These are phyloP conservation scores for Neopelma chrysocephalum DNA, from an alignment of 2,797 vertebrate species.

Conservation along the genomic window DNA sequence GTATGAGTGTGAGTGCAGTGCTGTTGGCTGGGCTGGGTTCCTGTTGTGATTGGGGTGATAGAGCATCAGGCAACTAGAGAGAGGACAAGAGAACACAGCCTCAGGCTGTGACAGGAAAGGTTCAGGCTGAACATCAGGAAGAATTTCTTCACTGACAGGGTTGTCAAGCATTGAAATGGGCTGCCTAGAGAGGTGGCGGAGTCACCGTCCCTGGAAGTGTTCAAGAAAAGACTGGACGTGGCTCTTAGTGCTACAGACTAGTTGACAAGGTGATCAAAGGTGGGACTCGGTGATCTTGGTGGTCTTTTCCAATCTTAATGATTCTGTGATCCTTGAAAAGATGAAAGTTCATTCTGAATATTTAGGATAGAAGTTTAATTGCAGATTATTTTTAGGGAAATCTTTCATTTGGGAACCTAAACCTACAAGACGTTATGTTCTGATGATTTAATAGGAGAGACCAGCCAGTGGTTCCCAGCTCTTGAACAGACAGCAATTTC, in stretches of 20 bases:
- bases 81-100: background rate
- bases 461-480: background rate
- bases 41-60: background rate
- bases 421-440: background rate
- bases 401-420: background rate
- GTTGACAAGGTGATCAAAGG: background rate
- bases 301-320: background rate
- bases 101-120: background rate
- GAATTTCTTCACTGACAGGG: background rate
- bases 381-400: background rate
- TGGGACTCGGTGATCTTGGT: background rate
- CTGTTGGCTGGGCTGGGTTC: background rate
- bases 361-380: background rate
- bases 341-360: background rate
- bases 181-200: background rate
- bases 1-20: background rate
- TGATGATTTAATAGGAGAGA: background rate
- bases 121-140: background rate
- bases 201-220: background rate
- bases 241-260: background rate
- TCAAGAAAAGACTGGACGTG: accelerated
- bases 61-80: background rate
- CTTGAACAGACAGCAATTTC: background rate
- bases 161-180: background rate
- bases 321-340: background rate